phyloP scores from a whole-genome alignment of 2,797 vertebrate genomes.

The Girardinus metallicus region DNA sequence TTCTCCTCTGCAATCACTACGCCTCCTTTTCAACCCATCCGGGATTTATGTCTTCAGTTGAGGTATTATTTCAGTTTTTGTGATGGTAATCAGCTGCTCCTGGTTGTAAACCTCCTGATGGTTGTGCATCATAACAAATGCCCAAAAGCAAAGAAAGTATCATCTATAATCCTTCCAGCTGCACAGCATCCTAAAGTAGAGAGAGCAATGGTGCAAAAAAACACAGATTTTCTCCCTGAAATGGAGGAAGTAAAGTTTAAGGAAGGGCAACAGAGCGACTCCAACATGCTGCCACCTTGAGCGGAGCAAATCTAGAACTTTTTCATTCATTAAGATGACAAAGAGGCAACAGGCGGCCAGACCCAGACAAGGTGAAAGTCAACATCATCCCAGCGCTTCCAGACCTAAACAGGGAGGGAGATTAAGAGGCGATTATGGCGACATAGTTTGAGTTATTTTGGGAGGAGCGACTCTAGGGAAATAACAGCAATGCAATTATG shows the following conservation, averaged over 20 bases:
- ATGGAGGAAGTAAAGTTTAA: not conserved
- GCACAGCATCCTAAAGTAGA: not conserved
- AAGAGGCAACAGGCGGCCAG: not conserved
- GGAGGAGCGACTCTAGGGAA: conserved; percentile 42
- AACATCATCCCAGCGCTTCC: not conserved
- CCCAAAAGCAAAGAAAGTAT: not conserved
- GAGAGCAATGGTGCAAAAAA: not conserved
- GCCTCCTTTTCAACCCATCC: not conserved
- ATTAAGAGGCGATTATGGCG: not conserved
- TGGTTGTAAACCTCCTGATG: not conserved
- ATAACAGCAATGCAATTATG: conserved; percentile 50
- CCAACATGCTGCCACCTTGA: not conserved
- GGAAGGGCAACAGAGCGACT: not conserved
- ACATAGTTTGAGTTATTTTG: conserved; percentile 12
- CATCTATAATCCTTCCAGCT: not conserved
- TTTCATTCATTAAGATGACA: not conserved
- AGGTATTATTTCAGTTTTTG: not conserved
- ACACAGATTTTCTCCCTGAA: not conserved
- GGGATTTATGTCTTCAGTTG: too few relatives aligned
- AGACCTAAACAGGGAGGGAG: not conserved
- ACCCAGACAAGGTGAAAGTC: not conserved
- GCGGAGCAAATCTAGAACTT: not conserved
- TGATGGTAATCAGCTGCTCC: not conserved
- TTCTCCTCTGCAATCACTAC: not conserved
- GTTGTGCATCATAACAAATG: not conserved